A percentile compares a stretch with the other conserved stretches of the same genome.
Conservation (phyloP, 53 echinoderm and acorn worm genomes). For the Hippasteria phrygiana region DNA sequence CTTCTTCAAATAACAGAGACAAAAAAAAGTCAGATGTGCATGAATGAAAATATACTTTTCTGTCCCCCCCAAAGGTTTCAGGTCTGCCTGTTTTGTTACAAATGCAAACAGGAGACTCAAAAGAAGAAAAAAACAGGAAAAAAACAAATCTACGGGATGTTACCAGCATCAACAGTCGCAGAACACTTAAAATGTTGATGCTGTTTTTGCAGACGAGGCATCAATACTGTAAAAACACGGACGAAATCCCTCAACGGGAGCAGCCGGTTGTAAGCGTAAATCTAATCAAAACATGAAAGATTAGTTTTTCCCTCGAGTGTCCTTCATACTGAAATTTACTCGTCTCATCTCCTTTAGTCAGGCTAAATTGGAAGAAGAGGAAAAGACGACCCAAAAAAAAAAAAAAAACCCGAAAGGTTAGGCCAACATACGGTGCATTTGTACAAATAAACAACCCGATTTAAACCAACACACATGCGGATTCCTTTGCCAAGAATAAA, state of each 20-base stretch:
- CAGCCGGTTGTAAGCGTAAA: neutral
- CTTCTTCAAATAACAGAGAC: no score
- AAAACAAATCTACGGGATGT: no score
- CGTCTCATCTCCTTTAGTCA: neutral
- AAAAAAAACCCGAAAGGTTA: neutral
- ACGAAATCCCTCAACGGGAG: neutral
- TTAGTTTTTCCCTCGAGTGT: neutral
- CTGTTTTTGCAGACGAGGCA: neutral
- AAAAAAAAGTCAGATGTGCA: no score
- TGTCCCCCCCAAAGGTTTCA: no score
- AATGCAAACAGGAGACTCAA: no score
- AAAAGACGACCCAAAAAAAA: neutral
- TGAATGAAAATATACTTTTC: no score
- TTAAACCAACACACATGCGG: neutral
- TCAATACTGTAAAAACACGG: neutral
- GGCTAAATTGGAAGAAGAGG: no score
- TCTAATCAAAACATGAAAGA: neutral
- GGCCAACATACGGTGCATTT: slow-evolving; percentile 1
- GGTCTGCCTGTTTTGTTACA: no score
- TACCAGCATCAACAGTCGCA: no score
- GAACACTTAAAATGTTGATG: no score
- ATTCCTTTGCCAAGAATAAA: neutral
- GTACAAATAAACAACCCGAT: neutral
- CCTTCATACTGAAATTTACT: slow-evolving; percentile 1
- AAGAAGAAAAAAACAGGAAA: no score